Percentiles rank a stretch among this genome's conserved stretches.
Conservation (phyloP, 2,113 vertebrate genomes). For the Thalassarche chlororhynchos region DNA sequence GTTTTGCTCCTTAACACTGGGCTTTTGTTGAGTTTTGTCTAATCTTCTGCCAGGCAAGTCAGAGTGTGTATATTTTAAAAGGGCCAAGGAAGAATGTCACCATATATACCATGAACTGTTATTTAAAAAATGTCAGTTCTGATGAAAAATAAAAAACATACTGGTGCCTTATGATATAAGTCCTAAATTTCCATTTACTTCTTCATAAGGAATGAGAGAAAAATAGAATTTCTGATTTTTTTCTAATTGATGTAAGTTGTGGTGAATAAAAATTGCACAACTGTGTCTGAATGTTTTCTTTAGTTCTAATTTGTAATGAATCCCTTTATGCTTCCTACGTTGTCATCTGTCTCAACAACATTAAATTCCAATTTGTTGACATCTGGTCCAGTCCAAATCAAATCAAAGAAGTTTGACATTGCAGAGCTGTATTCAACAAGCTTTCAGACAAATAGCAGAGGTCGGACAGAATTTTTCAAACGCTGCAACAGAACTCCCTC, state of each 20-base stretch:
- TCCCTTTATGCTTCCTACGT: constrained; percentile 59
- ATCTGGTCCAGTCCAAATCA: constrained; percentile 67
- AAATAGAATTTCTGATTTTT: background rate
- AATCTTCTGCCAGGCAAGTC: background rate
- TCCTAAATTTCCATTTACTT: background rate
- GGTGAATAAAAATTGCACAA: constrained; percentile 22
- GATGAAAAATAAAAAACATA: background rate
- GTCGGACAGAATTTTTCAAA: constrained; percentile 10
- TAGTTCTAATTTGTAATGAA: constrained; percentile 66
- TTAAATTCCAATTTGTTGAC: constrained; percentile 69
- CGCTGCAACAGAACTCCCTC: background rate
- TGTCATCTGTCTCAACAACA: constrained; percentile 65
- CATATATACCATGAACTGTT: background rate
- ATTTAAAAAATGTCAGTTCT: background rate
- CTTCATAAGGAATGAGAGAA: constrained; percentile 8
- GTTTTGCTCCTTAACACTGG: background rate
- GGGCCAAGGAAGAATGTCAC: background rate
- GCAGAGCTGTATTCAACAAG: background rate
- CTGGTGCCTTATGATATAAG: background rate
- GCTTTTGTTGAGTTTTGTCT: background rate
- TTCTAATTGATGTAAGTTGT: background rate
- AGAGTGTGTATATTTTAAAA: background rate
- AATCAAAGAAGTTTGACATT: constrained; percentile 66
- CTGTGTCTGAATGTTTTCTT: constrained; percentile 53
- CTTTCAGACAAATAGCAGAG: constrained; percentile 43